Base-by-base conservation (phyloP, 2,797 vertebrate genomes). In the Anolis apletophallus region DNA sequence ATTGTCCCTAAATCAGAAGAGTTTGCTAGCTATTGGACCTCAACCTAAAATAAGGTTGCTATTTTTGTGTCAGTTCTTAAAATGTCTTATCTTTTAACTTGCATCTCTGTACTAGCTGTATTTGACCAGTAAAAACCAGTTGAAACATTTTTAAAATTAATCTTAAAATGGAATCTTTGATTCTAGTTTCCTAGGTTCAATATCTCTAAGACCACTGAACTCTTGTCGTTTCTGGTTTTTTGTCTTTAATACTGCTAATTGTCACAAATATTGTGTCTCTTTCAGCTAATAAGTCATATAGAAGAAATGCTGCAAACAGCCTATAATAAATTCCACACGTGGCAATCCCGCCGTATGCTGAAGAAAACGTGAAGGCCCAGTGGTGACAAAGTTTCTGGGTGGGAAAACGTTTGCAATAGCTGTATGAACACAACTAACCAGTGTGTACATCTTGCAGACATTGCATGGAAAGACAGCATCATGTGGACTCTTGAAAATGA, bases 251-350 rank as follows among this genome's bases (percentile, higher is more conserved):
- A 26, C 26, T n/a, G 10, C 19, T 85, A 26, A 61, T 72, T 23
- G 29, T 73, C 61, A 77, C 50, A 64, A 40, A n/a, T 69, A 36
- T 92, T 85, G 78, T 87, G 0, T 89, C 72, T 92, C 52, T 95
- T 94, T 81, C 97, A 99, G 99, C 95, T 99, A 91, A 95, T 98
- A 34, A 97, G 97, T 87, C 99, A 99, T 95, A 97, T 99, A 96
- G 98, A 99, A 95, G 98, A 99, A 94, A 99, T 99, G 98, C 91
- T 99, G 80, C 98, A 99, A 96, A 97, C 97, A 0, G 98, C 99
- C 78, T 99, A 99, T 95, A 98, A 96, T 95, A 99, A 99, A 96
- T 98, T 99, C 92, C 98, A 99, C 79, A 95, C 97, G 0, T 99
- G 99, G 99, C 98, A 99, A 95, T 99, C 98, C 21, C 97, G 98